These are phyloP conservation scores for Oncorhynchus kisutch DNA, from an alignment of 2,113 vertebrate genomes.

Conservation along the genomic window DNA sequence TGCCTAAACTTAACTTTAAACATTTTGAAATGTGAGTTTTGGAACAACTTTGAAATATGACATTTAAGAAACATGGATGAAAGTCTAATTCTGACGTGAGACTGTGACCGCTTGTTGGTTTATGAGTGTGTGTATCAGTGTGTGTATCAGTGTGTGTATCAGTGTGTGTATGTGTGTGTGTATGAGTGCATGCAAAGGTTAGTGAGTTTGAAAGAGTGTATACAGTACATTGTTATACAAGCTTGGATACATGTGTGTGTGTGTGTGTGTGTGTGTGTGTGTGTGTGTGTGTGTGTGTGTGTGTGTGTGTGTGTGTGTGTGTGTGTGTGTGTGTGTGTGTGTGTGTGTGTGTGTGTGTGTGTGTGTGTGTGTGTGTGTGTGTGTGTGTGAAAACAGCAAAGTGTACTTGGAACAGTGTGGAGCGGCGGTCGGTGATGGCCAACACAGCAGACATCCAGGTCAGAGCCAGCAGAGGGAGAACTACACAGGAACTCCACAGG, in stretches of 20 bases:
- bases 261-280: background rate
- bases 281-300: background rate
- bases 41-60: no score
- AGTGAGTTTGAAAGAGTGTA: background rate
- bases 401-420: slow-evolving; percentile 90
- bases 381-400: background rate
- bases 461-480: slow-evolving; percentile 92
- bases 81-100: no score
- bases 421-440: slow-evolving; percentile 97
- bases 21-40: no score
- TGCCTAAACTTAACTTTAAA: no score
- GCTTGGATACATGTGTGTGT: background rate
- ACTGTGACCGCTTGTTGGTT: no score
- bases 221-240: no score
- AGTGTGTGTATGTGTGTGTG: background rate
- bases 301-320: background rate
- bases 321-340: background rate
- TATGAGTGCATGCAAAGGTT: background rate
- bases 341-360: background rate
- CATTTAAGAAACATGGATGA: no score
- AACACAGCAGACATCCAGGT: slow-evolving; percentile 99
- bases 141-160: no score
- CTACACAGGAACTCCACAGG: slow-evolving; percentile 72
- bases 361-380: background rate
- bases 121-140: no score